A percentile compares a stretch with the other conserved stretches of the same genome.
These are phyloP conservation scores for Drosophila mojavensis DNA, from an alignment of 1,140 invertebrate species.

Conservation along the genomic window DNA sequence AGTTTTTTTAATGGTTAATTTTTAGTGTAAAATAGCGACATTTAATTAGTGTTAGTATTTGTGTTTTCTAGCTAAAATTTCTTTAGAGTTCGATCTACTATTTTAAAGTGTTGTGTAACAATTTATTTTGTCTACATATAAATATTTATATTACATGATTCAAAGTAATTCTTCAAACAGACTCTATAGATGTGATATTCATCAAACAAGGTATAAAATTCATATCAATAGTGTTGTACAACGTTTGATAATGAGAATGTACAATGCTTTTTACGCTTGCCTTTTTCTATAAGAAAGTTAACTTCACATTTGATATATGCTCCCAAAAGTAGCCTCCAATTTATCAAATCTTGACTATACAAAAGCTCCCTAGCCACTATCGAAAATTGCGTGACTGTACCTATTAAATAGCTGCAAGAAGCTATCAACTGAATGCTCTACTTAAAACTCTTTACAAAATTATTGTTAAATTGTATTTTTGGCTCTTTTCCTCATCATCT, in stretches of 20 bases:
- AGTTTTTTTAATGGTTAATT: too few relatives aligned
- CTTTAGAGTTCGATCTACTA: too few relatives aligned
- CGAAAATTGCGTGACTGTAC: neutral
- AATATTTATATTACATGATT: too few relatives aligned
- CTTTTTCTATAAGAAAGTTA: neutral
- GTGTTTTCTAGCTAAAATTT: too few relatives aligned
- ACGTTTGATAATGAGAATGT: neutral
- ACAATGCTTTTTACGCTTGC: too few relatives aligned
- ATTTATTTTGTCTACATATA: neutral
- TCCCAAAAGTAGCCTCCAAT: neutral
- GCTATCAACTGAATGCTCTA: neutral
- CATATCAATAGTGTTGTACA: neutral
- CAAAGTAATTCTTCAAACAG: too few relatives aligned
- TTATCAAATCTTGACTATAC: neutral
- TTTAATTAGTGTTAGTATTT: too few relatives aligned
- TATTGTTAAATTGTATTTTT: conserved; percentile 11
- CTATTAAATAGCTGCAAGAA: neutral
- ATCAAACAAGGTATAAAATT: too few relatives aligned
- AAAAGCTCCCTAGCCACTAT: neutral
- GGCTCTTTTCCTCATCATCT: neutral
- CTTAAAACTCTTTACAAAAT: conserved; percentile 6
- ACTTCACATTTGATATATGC: neutral
- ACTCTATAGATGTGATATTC: too few relatives aligned
- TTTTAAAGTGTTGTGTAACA: neutral
- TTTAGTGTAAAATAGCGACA: too few relatives aligned